Conservation (phyloP, 2,113 vertebrate genomes). For the Sylvilagus bachmani region DNA sequence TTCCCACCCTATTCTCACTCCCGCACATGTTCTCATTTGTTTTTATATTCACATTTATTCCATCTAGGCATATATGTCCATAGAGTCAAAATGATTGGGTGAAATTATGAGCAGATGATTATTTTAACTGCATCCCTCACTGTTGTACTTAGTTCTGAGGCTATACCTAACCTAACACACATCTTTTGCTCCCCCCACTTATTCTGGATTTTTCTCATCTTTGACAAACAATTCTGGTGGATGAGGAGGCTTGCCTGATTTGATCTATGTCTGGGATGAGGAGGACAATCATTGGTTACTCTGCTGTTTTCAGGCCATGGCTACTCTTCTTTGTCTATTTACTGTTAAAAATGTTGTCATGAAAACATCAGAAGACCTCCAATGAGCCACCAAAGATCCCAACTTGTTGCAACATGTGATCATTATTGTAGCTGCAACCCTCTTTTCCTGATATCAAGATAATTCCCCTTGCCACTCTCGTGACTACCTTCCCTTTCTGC, state of each 20-base stretch:
- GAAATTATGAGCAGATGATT: neutral
- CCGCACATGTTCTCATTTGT: neutral
- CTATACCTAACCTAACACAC: neutral
- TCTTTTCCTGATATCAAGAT: neutral
- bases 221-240: neutral
- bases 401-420: neutral
- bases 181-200: neutral
- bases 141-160: neutral
- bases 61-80: neutral
- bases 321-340: neutral
- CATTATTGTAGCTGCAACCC: neutral
- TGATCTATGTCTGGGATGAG: neutral
- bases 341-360: neutral
- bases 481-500: neutral
- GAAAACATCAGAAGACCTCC: neutral
- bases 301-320: neutral
- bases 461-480: neutral
- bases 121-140: slow-evolving; percentile 1
- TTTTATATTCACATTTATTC: neutral
- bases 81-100: neutral
- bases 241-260: neutral
- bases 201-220: neutral
- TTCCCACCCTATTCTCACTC: no score
- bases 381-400: neutral
- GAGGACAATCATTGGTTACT: neutral